Evolutionary conservation across 1,140 invertebrate species (phyloP).

Genomic region (Saxidomus purpurata): DNA sequence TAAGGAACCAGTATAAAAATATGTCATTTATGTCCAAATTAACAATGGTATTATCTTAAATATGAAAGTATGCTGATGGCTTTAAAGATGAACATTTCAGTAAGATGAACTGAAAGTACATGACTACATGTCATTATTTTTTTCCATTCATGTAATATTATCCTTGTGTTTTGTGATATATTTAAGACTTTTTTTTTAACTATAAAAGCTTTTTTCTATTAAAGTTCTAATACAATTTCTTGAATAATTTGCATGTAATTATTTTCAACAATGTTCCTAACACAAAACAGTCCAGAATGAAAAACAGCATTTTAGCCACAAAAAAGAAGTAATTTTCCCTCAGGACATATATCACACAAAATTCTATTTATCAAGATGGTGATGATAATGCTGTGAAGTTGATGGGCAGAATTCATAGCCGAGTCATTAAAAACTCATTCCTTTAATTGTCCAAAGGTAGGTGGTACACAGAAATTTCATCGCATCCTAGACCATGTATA

Average conservation of each 20-base stretch:
- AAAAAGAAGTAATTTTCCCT: not conserved
- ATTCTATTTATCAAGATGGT: slow-evolving; percentile 3
- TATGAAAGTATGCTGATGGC: no score
- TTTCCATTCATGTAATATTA: not conserved
- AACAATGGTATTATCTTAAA: no score
- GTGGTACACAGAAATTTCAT: not conserved
- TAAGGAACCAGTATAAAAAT: no score
- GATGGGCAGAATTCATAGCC: slow-evolving; percentile 33
- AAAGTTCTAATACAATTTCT: not conserved
- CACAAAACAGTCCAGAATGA: slow-evolving; percentile 11
- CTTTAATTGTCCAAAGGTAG: slow-evolving; percentile 14
- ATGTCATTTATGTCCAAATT: no score
- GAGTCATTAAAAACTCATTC: slow-evolving; percentile 40
- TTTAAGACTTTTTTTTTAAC: not conserved
- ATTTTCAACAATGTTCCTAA: not conserved
- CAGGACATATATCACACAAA: slow-evolving; percentile 8
- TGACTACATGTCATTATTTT: no score
- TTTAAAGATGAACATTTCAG: no score
- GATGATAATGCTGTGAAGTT: not conserved
- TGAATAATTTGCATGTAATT: slow-evolving; percentile 28
- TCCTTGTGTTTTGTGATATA: not conserved
- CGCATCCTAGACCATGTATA: slow-evolving; percentile 1
- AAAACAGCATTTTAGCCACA: slow-evolving; percentile 24
- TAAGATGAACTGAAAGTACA: no score
- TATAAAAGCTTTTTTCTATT: not conserved